Percentiles rank a stretch among this genome's conserved stretches.
Evolutionary conservation across 2,888 invertebrate genomes (phyloP).

Genomic region (Seira musarum): DNA sequence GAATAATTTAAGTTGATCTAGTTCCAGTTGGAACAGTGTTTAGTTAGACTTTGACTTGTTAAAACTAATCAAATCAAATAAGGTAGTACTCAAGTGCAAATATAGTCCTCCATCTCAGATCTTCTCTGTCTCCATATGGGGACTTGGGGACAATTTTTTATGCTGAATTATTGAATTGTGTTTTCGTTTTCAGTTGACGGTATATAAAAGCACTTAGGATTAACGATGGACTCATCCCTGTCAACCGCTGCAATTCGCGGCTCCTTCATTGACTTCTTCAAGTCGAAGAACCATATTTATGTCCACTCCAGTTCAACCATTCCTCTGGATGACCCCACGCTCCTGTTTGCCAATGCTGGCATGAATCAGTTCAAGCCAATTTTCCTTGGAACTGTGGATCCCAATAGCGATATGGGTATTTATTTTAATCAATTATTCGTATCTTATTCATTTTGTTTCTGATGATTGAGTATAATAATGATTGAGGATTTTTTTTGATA

Average conservation of each 20-base stretch:
- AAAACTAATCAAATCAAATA: too few species aligned
- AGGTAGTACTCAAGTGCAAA: too few species aligned
- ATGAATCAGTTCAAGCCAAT: slow-evolving; percentile 99
- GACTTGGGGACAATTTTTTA: too few species aligned
- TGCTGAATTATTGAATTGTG: too few species aligned
- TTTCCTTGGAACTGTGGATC: slow-evolving; percentile 96
- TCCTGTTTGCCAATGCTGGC: slow-evolving; percentile 98
- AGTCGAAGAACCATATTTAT: slow-evolving; percentile 88
- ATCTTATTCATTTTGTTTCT: not conserved
- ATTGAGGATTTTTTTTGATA: slow-evolving; percentile 64
- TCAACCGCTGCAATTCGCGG: slow-evolving; percentile 86
- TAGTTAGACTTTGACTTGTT: too few species aligned
- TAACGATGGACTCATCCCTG: slow-evolving; percentile 67
- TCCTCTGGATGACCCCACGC: slow-evolving; percentile 97
- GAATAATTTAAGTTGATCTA: too few species aligned
- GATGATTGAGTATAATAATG: not conserved
- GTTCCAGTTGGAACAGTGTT: too few species aligned
- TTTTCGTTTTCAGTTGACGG: too few species aligned
- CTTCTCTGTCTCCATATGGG: too few species aligned
- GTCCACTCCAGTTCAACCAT: slow-evolving; percentile 98
- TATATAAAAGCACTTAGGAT: not conserved
- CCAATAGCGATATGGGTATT: slow-evolving; percentile 91
- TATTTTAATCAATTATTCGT: not conserved
- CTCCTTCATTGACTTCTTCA: slow-evolving; percentile 92
- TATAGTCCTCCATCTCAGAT: too few species aligned